phyloP scores from a whole-genome alignment of 2,888 invertebrate genomes.

The Hedychridium roseum region DNA sequence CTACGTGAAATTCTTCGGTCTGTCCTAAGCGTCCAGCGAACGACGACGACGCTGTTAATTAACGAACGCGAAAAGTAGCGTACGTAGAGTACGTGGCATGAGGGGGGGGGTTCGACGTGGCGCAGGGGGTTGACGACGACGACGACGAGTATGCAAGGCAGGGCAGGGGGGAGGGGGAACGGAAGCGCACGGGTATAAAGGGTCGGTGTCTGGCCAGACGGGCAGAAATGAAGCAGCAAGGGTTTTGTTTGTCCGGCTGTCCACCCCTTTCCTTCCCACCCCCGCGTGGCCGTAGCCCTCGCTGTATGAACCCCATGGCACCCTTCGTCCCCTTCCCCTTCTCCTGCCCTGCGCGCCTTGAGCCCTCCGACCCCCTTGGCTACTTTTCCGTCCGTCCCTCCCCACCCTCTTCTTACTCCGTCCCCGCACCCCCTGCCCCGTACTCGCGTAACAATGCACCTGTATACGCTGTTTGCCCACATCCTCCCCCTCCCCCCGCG shows the following conservation, averaged over 20 bases:
- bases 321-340: conserved; percentile 35
- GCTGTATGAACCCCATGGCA: conserved; percentile 37
- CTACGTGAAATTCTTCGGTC: conserved; percentile 1
- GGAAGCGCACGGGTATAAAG: conserved; percentile 49
- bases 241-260: conserved; percentile 64
- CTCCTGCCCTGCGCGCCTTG: conserved; percentile 22
- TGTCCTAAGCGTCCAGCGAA: conserved; percentile 23
- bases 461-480: conserved; percentile 55
- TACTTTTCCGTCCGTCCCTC: conserved; percentile 20
- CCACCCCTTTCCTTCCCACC: conserved; percentile 57
- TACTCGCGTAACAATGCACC: conserved; percentile 50
- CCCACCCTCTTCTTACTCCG: conserved; percentile 23
- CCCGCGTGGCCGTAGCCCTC: conserved; percentile 32
- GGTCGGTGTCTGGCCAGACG: conserved; percentile 62
- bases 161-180: conserved; percentile 28
- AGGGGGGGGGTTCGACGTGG: neutral
- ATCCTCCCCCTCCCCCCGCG: conserved; percentile 31
- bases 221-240: conserved; percentile 63
- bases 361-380: conserved; percentile 9
- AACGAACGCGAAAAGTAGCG: conserved; percentile 56
- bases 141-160: conserved; percentile 27
- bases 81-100: conserved; percentile 33
- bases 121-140: conserved; percentile 13
- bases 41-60: conserved; percentile 53
- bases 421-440: conserved; percentile 25